Base-by-base conservation (phyloP, 1,140 invertebrate genomes). In the Mizuhopecten yessoensis region DNA sequence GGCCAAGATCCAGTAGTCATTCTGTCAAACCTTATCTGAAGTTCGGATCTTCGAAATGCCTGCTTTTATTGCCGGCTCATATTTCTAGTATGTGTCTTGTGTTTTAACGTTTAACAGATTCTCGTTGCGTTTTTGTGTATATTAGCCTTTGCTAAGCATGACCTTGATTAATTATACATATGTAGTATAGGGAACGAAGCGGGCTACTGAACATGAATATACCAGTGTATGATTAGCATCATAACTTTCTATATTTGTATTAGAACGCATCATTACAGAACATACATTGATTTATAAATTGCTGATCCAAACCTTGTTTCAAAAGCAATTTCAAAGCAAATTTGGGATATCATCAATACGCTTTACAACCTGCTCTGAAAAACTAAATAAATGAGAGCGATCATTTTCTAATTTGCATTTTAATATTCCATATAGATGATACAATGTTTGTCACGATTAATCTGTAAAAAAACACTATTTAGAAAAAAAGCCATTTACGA, bases 41-140 rank as follows among this genome's bases (percentile, higher is more conserved):
- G 57, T 75, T 75, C 57, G 57, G 57, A 75, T 75, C 57, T 75
- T 75, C 57, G 57, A 75, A 75, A 75, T 75, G 57, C 57, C 57
- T 75, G 57, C 57, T 75, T 75, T 75, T 75, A 75, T 75, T 75
- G 57, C 57, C 57, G n/a, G 57, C 23, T 75, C 57, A 75, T 75
- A 75, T 75, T 75, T 75, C 57, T 75, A 29, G 57, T 75, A 75
- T 75, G 29, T 75, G 57, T 29, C 57, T 75, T 75, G 57, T 75
- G 57, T 75, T 75, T 75, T 75, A 75, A 29, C 57, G 57, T 75
- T 75, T 75, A 75, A 17, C 57, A 75, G 57, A 75, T 75, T n/a
- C 57, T 2, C 57, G n/a, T 29, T 5, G 57, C 2, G 9, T 75
- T 75, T 29, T 29, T 75, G 57, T 75, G n/a, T 75, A 75, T 29